Evolutionary conservation across 2,113 vertebrate species (phyloP).

Genomic region (Quiscalus mexicanus): DNA sequence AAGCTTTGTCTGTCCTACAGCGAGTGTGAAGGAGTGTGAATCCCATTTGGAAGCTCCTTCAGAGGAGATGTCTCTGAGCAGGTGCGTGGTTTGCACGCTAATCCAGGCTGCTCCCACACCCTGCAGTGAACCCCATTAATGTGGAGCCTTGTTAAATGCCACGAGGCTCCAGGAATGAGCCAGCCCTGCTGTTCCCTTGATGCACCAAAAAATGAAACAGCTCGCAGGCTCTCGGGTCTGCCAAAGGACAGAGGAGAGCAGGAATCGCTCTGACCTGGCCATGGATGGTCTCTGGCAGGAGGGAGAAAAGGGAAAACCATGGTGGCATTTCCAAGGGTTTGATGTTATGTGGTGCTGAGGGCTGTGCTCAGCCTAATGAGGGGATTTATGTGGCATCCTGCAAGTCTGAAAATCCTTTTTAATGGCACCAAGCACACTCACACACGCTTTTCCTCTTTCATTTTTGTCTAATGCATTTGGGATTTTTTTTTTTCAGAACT

Average conservation of each 20-base stretch:
- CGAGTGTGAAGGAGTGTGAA: conserved; percentile 55
- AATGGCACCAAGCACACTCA: not conserved
- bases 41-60: conserved; percentile 53
- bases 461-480: not conserved
- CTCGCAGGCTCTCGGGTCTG: not conserved
- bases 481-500: conserved; percentile 8
- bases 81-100: conserved; percentile 38
- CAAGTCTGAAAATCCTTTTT: not conserved
- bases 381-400: not conserved
- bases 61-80: not conserved
- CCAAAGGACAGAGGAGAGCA: not conserved
- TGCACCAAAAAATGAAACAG: conserved; percentile 27
- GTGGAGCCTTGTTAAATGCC: conserved; percentile 43
- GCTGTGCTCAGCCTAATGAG: not conserved
- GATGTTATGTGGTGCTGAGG: not conserved
- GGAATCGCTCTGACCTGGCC: not conserved
- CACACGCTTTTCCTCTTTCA: not conserved
- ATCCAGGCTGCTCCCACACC: conserved; percentile 43
- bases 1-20: conserved; percentile 5
- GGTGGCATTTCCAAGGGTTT: not conserved
- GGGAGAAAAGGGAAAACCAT: not conserved
- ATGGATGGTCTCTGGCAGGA: not conserved
- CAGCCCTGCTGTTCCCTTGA: conserved; percentile 45
- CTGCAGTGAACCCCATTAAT: not conserved
- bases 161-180: conserved; percentile 10